Evolutionary conservation across 2,797 vertebrate genomes (phyloP).

Genomic region (Dendrocincla tyrannina): DNA sequence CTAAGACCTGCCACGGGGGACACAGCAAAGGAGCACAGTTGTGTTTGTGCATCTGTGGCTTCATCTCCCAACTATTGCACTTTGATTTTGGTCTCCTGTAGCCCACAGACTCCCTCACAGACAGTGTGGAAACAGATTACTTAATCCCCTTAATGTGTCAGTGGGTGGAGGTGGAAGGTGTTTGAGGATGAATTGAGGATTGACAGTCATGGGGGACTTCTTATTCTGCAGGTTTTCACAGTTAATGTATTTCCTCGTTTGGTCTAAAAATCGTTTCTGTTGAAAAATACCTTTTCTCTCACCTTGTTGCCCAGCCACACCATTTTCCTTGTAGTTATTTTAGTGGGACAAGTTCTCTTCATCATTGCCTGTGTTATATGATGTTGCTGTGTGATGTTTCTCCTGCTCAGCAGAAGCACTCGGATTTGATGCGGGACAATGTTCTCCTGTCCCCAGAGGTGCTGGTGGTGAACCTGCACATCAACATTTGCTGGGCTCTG

Average conservation of each 20-base stretch:
- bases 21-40: neutral
- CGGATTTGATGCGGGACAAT: neutral
- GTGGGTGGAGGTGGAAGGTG: neutral
- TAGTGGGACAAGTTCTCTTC: neutral
- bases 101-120: neutral
- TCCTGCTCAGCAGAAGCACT: neutral
- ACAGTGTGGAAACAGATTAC: neutral
- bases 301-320: neutral
- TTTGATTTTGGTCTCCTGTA: neutral
- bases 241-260: neutral
- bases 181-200: neutral
- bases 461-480: neutral
- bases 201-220: neutral
- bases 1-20: neutral
- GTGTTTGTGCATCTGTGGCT: neutral
- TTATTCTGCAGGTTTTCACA: neutral
- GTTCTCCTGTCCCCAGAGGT: neutral
- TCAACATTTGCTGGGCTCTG: neutral
- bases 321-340: neutral
- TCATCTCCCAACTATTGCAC: neutral
- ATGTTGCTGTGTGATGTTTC: neutral
- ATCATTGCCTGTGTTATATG: accelerated
- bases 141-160: neutral
- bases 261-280: neutral
- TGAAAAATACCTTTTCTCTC: neutral